A percentile compares a stretch with the other conserved stretches of the same genome.
These are phyloP conservation scores for Leptodactylus fallax DNA, from an alignment of 2,797 vertebrate species.

Conservation along the genomic window DNA sequence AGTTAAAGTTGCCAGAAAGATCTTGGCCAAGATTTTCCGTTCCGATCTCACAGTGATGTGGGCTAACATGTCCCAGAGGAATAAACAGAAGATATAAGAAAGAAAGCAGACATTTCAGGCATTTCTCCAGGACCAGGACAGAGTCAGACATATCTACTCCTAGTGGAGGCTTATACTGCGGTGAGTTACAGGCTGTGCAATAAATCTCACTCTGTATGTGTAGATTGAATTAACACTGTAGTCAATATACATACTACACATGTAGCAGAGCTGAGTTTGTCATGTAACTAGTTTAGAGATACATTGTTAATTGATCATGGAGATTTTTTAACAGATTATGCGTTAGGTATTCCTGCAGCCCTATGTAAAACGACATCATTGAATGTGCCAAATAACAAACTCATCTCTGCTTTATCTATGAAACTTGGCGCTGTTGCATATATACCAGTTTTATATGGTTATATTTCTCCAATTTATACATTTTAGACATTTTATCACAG, in stretches of 20 bases:
- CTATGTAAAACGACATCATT: too few relatives aligned
- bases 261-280: neutral
- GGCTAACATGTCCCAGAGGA: slow-evolving; percentile 72
- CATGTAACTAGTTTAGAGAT: neutral
- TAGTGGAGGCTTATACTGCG: slow-evolving; percentile 57
- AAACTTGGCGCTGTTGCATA: too few relatives aligned
- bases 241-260: too few relatives aligned
- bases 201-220: neutral
- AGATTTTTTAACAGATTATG: too few relatives aligned
- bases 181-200: slow-evolving; percentile 67
- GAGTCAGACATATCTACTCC: slow-evolving; percentile 43
- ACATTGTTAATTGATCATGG: neutral
- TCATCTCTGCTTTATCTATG: too few relatives aligned
- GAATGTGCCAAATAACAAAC: too few relatives aligned
- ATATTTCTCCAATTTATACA: too few relatives aligned
- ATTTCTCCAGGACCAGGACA: slow-evolving; percentile 51
- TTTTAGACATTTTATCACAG: too few relatives aligned
- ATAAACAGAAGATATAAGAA: slow-evolving; percentile 69
- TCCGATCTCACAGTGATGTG: slow-evolving; percentile 72
- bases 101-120: slow-evolving; percentile 69
- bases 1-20: slow-evolving; percentile 71
- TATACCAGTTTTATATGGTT: too few relatives aligned
- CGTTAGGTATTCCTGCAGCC: too few relatives aligned
- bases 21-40: slow-evolving; percentile 70
- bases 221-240: too few relatives aligned